A percentile compares a stretch with the other conserved stretches of the same genome.
phyloP scores from a whole-genome alignment of 2,797 vertebrate genomes.

The Tarsius wallacei region DNA sequence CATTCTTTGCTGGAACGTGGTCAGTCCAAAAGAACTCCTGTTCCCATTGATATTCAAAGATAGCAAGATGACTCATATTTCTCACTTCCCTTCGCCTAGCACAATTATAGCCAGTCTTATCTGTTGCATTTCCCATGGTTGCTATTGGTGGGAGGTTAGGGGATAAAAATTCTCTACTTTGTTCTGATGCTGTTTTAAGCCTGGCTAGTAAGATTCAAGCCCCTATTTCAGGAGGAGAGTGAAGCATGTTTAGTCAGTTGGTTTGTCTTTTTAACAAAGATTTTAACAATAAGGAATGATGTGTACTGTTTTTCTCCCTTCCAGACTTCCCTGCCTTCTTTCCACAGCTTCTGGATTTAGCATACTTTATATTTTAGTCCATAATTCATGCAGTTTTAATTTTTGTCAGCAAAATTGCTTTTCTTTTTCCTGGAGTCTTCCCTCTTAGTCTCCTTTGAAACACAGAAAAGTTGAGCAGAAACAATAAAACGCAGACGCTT shows the following conservation, averaged over 20 bases:
- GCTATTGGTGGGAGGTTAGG: conserved; percentile 21
- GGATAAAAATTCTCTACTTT: background rate
- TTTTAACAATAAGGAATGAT: background rate
- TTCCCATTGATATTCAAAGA: conserved; percentile 80
- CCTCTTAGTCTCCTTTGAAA: background rate
- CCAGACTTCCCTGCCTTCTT: background rate
- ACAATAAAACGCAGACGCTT: background rate
- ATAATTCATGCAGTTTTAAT: background rate
- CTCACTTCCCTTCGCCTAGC: conserved; percentile 67
- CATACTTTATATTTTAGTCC: background rate
- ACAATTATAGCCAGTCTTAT: conserved; percentile 29
- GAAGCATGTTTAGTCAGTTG: background rate
- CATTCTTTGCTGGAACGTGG: conserved; percentile 66
- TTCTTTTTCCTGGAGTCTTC: background rate
- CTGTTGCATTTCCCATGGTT: background rate
- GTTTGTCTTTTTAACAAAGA: conserved; percentile 43
- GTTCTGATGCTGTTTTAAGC: background rate
- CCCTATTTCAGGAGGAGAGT: background rate
- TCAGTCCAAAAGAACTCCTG: conserved; percentile 69
- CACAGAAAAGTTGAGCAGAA: background rate
- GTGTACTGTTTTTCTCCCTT: background rate
- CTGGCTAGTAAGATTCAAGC: background rate
- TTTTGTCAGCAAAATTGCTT: background rate
- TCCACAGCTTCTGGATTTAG: background rate
- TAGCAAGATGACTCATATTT: conserved; percentile 70